Base-by-base conservation (phyloP, 2,113 vertebrate species). In the Melanocharis versteri region DNA sequence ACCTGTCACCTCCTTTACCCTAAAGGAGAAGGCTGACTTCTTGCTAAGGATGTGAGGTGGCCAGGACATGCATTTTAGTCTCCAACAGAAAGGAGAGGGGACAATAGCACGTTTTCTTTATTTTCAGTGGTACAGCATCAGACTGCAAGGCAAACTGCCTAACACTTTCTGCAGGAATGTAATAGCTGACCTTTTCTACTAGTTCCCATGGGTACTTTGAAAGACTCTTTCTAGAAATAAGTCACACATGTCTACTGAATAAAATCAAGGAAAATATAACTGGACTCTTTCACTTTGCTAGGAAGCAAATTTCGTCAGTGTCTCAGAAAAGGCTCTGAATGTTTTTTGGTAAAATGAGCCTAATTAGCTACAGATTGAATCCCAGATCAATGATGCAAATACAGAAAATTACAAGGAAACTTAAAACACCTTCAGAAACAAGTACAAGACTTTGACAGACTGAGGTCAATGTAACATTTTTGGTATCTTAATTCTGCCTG, bases 151-250 rank as follows among this genome's bases (percentile, higher is more conserved):
- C 72, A 91, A 93, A 90, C 56, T 89, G 76, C 80, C 64, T 83
- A 80, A 66, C 0, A 0, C 47, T 69, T 90, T 83, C 81, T 64
- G 56, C 27, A 85, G 82, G n/a, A 91, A 69, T 30, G 57, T 58
- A 91, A 93, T 53, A 82, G 65, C 78, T 93, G 87, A 79, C 81
- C 83, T 96, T 96, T 91, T 83, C 56, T 61, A 45, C 83, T 48
- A 80, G 76, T 33, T 85, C 93, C 82, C 79, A 72, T 10, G 50
- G 72, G 81, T 75, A 69, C 64, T 93, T 82, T 91, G 66, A 95
- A 89, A 91, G 51, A 89, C 24, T 83, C 65, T 56, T 91, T 73
- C 78, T 91, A 91, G 84, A 96, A 93, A 70, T 65, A 54, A 89
- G 73, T 68, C 61, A 94, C 47, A 82, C 27, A 61, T 13, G 24